Evolutionary conservation across 2,113 vertebrate species (phyloP), one percentile per base, ranked within the genome.

Genomic region (Equus przewalskii): DNA sequence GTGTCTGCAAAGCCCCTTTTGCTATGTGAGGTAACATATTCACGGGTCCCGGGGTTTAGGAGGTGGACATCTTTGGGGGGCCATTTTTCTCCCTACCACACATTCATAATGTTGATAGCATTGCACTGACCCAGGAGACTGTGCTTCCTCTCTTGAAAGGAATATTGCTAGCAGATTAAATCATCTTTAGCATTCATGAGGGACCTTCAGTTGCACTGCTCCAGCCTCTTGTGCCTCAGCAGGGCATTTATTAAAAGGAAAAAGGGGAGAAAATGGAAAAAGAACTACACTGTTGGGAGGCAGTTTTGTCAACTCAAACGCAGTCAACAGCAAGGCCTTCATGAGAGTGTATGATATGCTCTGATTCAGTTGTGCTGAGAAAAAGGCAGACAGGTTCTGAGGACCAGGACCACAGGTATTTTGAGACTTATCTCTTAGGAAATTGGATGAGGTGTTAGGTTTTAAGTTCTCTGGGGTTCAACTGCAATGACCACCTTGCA

Each of bases 161-260:
- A 90, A 94, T 88, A 73, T 54, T 96, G 78, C 85, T 78, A 58
- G 90, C 78, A 87, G 92, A 24, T 93, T 94, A 89, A 93, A 76
- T 97, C 93, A 86, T 82, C 91, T 95, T 97, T 92, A 85, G 83
- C 92, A 7, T 16, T 97, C 95, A 89, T 14, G 0, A 73, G 46
- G 76, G 65, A 94, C 78, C 93, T 97, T 51, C 6, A 44, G 30
- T 30, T 56, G 82, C 64, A 84, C 65, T 1, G 12, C 58, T 96
- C 65, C 67, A 87, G 93, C 83, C 90, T 94, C 94, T 92, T 81
- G 73, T 58, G 89, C 96, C 80, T 93, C 36, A 95, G 60, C n/a
- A 96, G 15, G 93, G 91, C 94, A 73, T 95, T 97, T 93, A 89
- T 82, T 97, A 96, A 97, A 92, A 89, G 90, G 91, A 67, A 91